Conservation (phyloP, 2,113 vertebrate species). For the Theristicus caerulescens region DNA sequence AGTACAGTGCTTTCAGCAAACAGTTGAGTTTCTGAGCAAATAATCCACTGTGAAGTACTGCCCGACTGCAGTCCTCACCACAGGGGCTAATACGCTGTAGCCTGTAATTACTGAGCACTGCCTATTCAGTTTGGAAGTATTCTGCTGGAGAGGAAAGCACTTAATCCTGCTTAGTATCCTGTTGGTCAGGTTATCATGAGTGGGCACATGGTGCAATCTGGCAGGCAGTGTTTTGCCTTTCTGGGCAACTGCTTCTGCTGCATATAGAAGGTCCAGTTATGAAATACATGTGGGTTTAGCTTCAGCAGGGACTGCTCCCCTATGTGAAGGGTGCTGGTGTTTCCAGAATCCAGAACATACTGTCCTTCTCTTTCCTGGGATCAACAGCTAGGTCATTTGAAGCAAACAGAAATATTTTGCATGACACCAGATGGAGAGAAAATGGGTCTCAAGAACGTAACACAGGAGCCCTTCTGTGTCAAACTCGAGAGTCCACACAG, state of each 20-base stretch:
- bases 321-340: background rate
- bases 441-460: background rate
- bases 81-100: background rate
- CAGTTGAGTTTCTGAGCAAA: background rate
- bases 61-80: background rate
- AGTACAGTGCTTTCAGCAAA: background rate
- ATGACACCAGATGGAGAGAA: background rate
- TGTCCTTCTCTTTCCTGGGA: background rate
- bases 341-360: background rate
- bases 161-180: background rate
- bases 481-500: background rate
- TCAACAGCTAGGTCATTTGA: background rate
- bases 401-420: background rate
- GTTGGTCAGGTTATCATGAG: background rate
- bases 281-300: background rate
- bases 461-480: background rate
- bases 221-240: background rate
- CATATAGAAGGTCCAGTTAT: background rate
- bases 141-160: background rate
- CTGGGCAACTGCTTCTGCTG: background rate
- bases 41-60: background rate
- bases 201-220: background rate
- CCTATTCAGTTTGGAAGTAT: background rate
- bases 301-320: background rate
- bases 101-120: background rate